Evolutionary conservation across 2,888 invertebrate genomes (phyloP), one percentile per base, ranked within the genome.

Genomic region (Mythimna ferrago): DNA sequence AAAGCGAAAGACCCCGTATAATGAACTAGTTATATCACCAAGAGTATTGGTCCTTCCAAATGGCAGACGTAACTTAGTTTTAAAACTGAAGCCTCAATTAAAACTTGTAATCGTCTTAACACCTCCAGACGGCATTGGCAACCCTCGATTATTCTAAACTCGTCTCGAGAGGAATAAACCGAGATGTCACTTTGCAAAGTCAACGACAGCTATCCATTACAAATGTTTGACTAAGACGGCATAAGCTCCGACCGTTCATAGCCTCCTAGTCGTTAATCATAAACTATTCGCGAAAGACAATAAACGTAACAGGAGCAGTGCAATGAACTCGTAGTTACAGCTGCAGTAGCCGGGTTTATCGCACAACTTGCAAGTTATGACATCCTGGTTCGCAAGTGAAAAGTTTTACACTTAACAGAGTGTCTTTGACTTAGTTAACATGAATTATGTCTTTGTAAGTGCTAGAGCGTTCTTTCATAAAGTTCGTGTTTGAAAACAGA

Each of bases 401-500:
- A 85, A 85, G 75, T 85, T 85, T 85, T 80, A 80, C 71, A 82
- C 82, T 85, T 76, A 83, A 78, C 80, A 73, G 74, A 81, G 84
- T 80, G 82, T 83, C 84, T 85, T 82, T 85, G 78, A 83, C 82
- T 83, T 83, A 73, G 81, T 85, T 80, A 78, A 71, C 83, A 85
- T 85, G 86, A 83, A 83, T 85, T 85, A 85, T 83, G 80, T 82
- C 78, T 80, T 78, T 75, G 80, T 80, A 71, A 73, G 81, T 71
- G 73, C 78, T 64, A 44, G 61, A 71, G 73, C 65, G 71, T 81
- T 78, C 81, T 83, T 83, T 81, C 58, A 68, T 61, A 57, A 78
- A 81, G 78, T 78, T 64, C 63, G 19, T 73, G 73, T 81, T 78
- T 70, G 67, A 63, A 81, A 75, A 76, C 70, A 84, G 44, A 65